These are phyloP conservation scores for Lucinisca nassula DNA, from an alignment of 2,888 invertebrate species.

Conservation along the genomic window DNA sequence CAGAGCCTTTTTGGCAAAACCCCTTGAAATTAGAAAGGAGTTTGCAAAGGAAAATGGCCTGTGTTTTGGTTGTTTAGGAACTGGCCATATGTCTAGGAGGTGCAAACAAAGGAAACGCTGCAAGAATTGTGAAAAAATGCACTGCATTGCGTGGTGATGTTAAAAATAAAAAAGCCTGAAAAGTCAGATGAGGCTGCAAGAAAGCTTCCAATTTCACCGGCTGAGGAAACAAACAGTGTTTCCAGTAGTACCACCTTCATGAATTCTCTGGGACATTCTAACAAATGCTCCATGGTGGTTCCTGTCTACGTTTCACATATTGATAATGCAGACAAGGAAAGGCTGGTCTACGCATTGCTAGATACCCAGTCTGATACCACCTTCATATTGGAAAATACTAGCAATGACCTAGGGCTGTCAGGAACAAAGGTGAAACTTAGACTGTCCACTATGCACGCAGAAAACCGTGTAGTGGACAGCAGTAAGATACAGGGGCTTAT, in stretches of 20 bases:
- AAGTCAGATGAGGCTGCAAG: conserved; percentile 1
- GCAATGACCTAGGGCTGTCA: conserved; percentile 35
- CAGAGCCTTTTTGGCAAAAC: conserved; percentile 26
- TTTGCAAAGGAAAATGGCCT: conserved; percentile 42
- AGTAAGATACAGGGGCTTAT: conserved; percentile 41
- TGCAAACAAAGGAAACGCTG: conserved; percentile 45
- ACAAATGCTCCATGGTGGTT: conserved; percentile 41
- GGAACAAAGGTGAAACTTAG: conserved; percentile 36
- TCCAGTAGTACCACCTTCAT: not conserved
- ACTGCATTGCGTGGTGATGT: conserved; percentile 53
- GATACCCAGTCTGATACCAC: conserved; percentile 71
- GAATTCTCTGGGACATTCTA: not conserved
- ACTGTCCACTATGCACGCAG: conserved; percentile 60
- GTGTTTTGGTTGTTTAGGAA: conserved; percentile 47
- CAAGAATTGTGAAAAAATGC: conserved; percentile 25
- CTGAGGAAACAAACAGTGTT: not conserved
- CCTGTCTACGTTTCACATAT: conserved; percentile 63
- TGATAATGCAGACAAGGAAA: conserved; percentile 56
- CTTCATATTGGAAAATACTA: conserved; percentile 52
- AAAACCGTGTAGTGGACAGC: conserved; percentile 21
- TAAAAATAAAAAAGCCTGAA: not conserved
- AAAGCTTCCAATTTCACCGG: too few relatives aligned
- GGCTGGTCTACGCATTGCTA: conserved; percentile 68
- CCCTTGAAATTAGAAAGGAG: conserved; percentile 41
- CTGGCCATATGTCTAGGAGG: conserved; percentile 46